Base-by-base conservation (phyloP, 2,888 invertebrate species). In the Heliconius charithonia region DNA sequence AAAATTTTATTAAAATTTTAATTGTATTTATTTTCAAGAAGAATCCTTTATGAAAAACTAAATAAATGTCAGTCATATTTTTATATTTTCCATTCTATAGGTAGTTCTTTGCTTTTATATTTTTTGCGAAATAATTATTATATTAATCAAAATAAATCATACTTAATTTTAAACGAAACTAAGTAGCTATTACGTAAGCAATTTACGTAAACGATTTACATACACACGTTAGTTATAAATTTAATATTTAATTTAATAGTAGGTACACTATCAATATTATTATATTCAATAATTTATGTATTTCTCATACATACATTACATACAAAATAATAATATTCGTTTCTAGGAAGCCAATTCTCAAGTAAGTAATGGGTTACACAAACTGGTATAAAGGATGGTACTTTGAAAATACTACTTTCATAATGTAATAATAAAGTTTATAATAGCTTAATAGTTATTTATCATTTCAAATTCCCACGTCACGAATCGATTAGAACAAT, bases 401-500 rank as follows among this genome's bases (percentile, higher is more conserved):
- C 25, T 63, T n/a, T 32, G 66, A 22, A 29, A 66, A 77, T 69
- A 59, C 27, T 19, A 37, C 27, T 41, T 74, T 74, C 25, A 27
- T 7, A 2, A 1, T 16, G 7, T 67, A 32, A 56, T 25, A 67
- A 69, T 74, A 67, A 45, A 37, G 78, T 59, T 62, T 22, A 67
- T 67, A 51, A 67, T 67, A 37, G 22, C 41, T 19, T 32, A 41
- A 45, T 67, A 12, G 22, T n/a, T 29, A 74, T 32, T 74, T 65
- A 74, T 62, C 27, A 41, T 27, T 75, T 37, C 41, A 78, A 71
- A 37, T 80, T 80, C 79, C 71, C 81, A 77, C 77, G 77, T 79
- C 77, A 79, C 75, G 72, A 67, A 81, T 81, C 63, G 77, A 79
- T 79, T 80, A 41, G 67, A 79, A 79, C 79, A 81, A 79, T 81